phyloP scores from a whole-genome alignment of 2,797 vertebrate species.

The Rachycentron canadum region DNA sequence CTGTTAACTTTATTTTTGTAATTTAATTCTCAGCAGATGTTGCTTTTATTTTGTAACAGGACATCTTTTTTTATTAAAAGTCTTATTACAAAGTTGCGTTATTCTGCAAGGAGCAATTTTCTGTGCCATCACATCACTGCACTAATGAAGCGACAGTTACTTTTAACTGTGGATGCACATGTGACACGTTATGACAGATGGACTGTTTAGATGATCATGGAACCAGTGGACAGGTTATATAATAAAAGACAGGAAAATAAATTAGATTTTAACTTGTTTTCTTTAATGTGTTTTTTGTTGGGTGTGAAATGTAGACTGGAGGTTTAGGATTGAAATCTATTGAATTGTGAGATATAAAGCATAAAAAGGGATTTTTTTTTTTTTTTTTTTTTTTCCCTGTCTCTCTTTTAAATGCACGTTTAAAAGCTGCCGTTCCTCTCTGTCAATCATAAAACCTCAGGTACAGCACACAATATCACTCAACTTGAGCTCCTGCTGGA shows the following conservation, averaged over 20 bases:
- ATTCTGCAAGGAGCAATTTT: constrained; percentile 18
- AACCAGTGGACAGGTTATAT: constrained; percentile 34
- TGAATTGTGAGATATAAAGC: constrained; percentile 7
- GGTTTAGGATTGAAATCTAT: background rate
- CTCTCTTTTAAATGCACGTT: constrained; percentile 8
- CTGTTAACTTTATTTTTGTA: background rate
- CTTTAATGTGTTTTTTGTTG: constrained; percentile 27
- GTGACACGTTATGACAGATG: constrained; percentile 28
- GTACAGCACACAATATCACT: constrained; percentile 4
- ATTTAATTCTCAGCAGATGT: background rate
- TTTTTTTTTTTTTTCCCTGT: background rate
- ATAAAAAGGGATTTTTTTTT: background rate
- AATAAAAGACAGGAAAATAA: constrained; percentile 28
- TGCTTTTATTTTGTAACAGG: background rate
- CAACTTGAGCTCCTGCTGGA: constrained; percentile 26
- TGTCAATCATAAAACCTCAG: constrained; percentile 46
- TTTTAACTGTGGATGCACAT: constrained; percentile 4
- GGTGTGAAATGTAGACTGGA: constrained; percentile 12
- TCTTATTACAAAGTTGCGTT: constrained; percentile 11
- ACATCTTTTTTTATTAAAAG: background rate
- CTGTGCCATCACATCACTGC: background rate
- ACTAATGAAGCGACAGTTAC: constrained; percentile 15
- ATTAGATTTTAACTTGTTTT: constrained; percentile 41
- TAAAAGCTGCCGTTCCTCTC: constrained; percentile 21
- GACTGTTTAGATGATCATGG: constrained; percentile 33